Conservation (phyloP, 2,888 invertebrate genomes). For the Philaethria dido region DNA sequence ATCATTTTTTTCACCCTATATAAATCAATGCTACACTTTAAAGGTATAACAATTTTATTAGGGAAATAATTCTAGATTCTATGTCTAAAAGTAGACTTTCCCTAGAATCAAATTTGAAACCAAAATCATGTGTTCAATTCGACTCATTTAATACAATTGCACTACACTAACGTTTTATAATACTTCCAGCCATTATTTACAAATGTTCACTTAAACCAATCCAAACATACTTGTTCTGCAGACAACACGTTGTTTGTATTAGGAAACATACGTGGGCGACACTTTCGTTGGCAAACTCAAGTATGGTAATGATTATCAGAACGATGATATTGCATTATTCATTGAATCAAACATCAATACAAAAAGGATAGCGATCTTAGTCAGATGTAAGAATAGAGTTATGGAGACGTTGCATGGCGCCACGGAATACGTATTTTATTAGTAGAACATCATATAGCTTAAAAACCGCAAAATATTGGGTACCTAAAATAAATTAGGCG, state of each 20-base stretch:
- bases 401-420: constrained; percentile 34
- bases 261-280: constrained; percentile 41
- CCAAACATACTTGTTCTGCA: constrained; percentile 31
- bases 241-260: constrained; percentile 29
- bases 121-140: not conserved
- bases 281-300: constrained; percentile 42
- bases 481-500: not conserved
- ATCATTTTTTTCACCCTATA: no score
- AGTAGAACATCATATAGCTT: not conserved
- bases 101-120: not conserved
- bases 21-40: no score
- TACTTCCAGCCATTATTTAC: not conserved
- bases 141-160: not conserved
- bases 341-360: constrained; percentile 55
- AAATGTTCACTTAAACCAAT: constrained; percentile 19
- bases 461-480: not conserved
- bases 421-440: constrained; percentile 22
- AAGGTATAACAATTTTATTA: no score
- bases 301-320: constrained; percentile 45
- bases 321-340: constrained; percentile 50
- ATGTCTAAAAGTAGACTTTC: no score
- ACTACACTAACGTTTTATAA: not conserved
- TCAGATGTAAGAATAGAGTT: constrained; percentile 38
- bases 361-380: constrained; percentile 57
- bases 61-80: no score